Base-by-base conservation (phyloP, 2,888 invertebrate species). In the Calameuta filiformis region DNA sequence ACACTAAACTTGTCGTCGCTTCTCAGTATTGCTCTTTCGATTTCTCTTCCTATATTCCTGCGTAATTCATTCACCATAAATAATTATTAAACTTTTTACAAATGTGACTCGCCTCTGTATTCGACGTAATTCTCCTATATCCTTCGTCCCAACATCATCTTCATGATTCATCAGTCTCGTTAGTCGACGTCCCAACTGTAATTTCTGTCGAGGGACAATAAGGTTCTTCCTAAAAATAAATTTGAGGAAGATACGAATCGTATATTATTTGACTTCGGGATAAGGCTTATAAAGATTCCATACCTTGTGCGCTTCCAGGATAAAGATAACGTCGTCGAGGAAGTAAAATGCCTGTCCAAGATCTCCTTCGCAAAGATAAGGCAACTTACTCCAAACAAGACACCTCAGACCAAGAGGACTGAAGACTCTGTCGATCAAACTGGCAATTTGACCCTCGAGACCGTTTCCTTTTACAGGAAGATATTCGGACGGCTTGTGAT, bases 331-430 rank as follows among this genome's bases (percentile, higher is more conserved):
- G 92, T 98, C 98, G 86, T 97, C 95, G 75, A 98, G 93, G 95
- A 97, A 97, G 92, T 98, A 98, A 92, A 96, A 97, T 0, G 97
- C 96, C 91, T 97, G 97, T 74, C 96, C 94, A 83, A 98, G 93
- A 92, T 99, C 99, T 1, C 99, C 99, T 92, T 99, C 99, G 92
- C 99, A 99, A 69, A 99, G 93, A 91, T 99, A 99, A 0, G 99
- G 99, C 71, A 98, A 95, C 86, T 97, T 94, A 15, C 97, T 95
- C 97, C 98, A 99, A 9, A 95, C 93, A 74, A 95, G 93, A 69
- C 99, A 94, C 78, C 94, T 93, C 91, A 97, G 97, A 4, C 96
- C 96, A 75, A 94, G 91, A 0, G 95, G 95, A 35, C 92, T 89
- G 75, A 96, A 93, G 11, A 96, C 94, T 79, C 94, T 90, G 68